phyloP scores from a whole-genome alignment of 2,888 invertebrate species.

The Hirtodrosophila histrioides region DNA sequence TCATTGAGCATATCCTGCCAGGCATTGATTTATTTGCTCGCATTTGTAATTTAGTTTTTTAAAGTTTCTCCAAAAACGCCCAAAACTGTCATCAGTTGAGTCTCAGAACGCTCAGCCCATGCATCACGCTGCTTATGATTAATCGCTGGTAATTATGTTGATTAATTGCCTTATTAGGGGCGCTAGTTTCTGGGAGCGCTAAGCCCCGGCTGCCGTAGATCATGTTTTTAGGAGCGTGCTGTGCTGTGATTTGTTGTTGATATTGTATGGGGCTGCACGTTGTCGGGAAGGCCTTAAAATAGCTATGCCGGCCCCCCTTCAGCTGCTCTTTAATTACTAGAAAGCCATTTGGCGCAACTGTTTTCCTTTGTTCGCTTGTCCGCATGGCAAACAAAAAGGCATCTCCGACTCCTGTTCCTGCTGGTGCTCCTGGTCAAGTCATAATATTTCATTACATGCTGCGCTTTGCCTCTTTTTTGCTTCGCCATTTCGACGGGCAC shows the following conservation, averaged over 20 bases:
- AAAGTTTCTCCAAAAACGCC: slow-evolving; percentile 47
- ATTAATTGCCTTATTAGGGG: slow-evolving; percentile 79
- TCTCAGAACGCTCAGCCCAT: slow-evolving; percentile 29
- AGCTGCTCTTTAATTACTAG: slow-evolving; percentile 67
- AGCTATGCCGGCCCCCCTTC: slow-evolving; percentile 20
- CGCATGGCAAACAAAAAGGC: slow-evolving; percentile 47
- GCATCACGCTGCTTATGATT: slow-evolving; percentile 66
- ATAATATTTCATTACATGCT: slow-evolving; percentile 73
- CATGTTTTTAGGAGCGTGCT: slow-evolving; percentile 63
- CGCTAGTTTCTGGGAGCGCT: slow-evolving; percentile 34
- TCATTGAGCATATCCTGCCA: slow-evolving; percentile 59
- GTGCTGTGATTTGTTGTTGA: slow-evolving; percentile 34
- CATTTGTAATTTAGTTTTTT: slow-evolving; percentile 63
- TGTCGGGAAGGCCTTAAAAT: slow-evolving; percentile 45
- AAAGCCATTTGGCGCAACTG: slow-evolving; percentile 72
- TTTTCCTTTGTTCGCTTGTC: slow-evolving; percentile 59
- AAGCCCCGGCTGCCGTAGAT: slow-evolving; percentile 52
- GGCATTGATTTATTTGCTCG: slow-evolving; percentile 67
- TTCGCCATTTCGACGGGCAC: slow-evolving; percentile 79
- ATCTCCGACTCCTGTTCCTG: slow-evolving; percentile 7
- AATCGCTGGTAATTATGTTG: slow-evolving; percentile 79
- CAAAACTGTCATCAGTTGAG: slow-evolving; percentile 67
- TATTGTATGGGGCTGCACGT: not conserved
- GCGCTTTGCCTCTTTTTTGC: slow-evolving; percentile 35
- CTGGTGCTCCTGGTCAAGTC: slow-evolving; percentile 52